phyloP scores from a whole-genome alignment of 2,113 vertebrate species.

The Conger conger region DNA sequence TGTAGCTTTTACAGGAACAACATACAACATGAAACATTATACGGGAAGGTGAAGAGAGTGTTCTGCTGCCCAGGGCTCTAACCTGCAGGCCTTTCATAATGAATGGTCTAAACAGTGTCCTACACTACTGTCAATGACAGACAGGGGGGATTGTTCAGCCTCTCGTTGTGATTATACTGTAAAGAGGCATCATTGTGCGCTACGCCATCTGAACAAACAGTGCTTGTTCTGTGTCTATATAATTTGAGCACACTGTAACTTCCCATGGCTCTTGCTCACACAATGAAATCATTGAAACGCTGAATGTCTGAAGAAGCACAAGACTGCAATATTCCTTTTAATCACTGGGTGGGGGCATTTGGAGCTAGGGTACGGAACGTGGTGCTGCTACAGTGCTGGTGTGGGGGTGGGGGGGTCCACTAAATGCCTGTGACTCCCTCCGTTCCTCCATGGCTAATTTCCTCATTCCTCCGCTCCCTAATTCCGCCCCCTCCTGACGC shows the following conservation, averaged over 20 bases:
- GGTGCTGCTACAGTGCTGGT: background rate
- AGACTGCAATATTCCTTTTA: background rate
- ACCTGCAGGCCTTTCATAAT: background rate
- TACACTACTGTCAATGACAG: background rate
- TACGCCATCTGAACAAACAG: conserved; percentile 9
- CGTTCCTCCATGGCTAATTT: conserved; percentile 13
- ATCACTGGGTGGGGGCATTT: background rate
- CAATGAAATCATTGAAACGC: conserved; percentile 17
- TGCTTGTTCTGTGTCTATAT: conserved; percentile 17
- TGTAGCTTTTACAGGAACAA: background rate
- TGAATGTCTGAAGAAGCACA: conserved; percentile 1
- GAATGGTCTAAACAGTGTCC: background rate
- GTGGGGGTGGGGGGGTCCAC: background rate
- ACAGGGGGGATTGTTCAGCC: background rate
- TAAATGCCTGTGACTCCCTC: conserved; percentile 9
- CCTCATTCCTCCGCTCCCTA: conserved; percentile 1
- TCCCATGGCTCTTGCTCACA: conserved; percentile 18
- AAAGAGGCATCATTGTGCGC: conserved; percentile 11
- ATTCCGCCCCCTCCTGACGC: background rate
- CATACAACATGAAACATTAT: background rate
- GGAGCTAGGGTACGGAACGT: background rate
- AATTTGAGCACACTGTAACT: conserved; percentile 1
- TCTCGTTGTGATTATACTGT: conserved; percentile 1
- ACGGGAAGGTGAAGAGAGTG: background rate
- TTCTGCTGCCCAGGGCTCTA: background rate